These are phyloP conservation scores for Perdita meconis DNA, from an alignment of 2,888 invertebrate genomes.

Conservation along the genomic window DNA sequence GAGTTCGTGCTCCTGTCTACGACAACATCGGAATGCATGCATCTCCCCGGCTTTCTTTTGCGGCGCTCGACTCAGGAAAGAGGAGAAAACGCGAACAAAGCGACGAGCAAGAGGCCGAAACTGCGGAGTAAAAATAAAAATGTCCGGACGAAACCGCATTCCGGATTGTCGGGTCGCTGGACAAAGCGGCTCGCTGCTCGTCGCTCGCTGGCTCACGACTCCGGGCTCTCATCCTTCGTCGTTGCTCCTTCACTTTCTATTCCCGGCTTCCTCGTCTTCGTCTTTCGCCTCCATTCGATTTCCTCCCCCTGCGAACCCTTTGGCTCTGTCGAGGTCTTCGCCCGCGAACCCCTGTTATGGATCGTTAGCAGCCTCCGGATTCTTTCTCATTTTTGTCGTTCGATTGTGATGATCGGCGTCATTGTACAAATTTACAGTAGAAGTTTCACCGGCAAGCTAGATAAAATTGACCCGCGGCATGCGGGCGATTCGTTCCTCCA, in stretches of 20 bases:
- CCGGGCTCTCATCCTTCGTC: constrained; percentile 51
- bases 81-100: constrained; percentile 69
- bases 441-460: too few relatives aligned
- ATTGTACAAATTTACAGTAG: too few relatives aligned
- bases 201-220: constrained; percentile 61
- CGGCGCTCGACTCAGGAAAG: constrained; percentile 63
- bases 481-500: too few relatives aligned
- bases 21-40: constrained; percentile 74
- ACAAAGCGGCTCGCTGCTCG: constrained; percentile 69
- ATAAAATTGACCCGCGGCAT: too few relatives aligned
- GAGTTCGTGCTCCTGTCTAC: constrained; percentile 57
- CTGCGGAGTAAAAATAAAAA: constrained; percentile 73
- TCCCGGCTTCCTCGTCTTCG: constrained; percentile 21
- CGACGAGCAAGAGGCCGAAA: constrained; percentile 64
- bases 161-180: constrained; percentile 73
- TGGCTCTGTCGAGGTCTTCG: constrained; percentile 1
- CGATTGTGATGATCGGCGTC: neutral
- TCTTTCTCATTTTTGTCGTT: neutral
- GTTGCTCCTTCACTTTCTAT: constrained; percentile 37
- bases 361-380: constrained; percentile 22
- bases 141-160: constrained; percentile 74
- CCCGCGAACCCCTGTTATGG: constrained; percentile 14
- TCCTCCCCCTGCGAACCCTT: constrained; percentile 14
- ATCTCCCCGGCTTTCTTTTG: constrained; percentile 71
- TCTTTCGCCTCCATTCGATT: constrained; percentile 31